phyloP scores from a whole-genome alignment of 2,888 invertebrate species.

The Dichetophora obliterata region DNA sequence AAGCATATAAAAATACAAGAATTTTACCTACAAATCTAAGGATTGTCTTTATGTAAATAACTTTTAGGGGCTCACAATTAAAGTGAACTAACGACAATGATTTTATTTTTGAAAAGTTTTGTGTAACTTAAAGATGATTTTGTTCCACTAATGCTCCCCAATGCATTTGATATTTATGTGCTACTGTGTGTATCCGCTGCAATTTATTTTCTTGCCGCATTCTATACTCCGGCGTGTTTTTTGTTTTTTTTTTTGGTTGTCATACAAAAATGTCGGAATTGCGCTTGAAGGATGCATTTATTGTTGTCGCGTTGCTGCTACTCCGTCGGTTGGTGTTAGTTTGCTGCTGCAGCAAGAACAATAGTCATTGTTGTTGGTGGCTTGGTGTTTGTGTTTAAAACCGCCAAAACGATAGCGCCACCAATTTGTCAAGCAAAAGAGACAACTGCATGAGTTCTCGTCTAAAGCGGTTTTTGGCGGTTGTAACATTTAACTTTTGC shows the following conservation, averaged over 20 bases:
- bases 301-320: constrained; percentile 12
- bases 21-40: too few species aligned
- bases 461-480: constrained; percentile 35
- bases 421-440: constrained; percentile 46
- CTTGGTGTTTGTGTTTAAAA: constrained; percentile 32
- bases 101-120: neutral
- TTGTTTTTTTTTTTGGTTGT: neutral
- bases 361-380: constrained; percentile 25
- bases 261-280: constrained; percentile 11
- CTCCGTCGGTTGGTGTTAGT: neutral
- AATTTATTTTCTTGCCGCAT: constrained; percentile 58
- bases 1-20: too few species aligned
- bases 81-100: too few species aligned
- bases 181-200: constrained; percentile 58
- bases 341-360: too few species aligned
- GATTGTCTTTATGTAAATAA: too few species aligned
- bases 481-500: constrained; percentile 44
- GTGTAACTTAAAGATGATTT: neutral
- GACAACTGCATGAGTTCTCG: constrained; percentile 26
- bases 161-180: constrained; percentile 65
- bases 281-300: constrained; percentile 36
- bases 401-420: constrained; percentile 47
- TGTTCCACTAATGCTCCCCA: constrained; percentile 34
- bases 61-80: too few species aligned
- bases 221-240: neutral